Evolutionary conservation across 2,113 vertebrate species (phyloP).

Genomic region (Engystomops pustulosus): DNA sequence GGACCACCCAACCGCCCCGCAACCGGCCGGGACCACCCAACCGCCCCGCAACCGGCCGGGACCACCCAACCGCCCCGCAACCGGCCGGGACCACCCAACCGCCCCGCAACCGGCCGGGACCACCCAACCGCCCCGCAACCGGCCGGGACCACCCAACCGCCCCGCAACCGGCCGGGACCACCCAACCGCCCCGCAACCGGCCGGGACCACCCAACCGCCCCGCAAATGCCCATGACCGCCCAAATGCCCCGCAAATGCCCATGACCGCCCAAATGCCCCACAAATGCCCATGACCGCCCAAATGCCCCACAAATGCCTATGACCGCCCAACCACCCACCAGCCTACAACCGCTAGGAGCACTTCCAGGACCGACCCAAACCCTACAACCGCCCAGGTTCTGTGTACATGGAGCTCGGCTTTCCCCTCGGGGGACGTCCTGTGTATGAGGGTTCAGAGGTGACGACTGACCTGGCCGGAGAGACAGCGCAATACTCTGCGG

Average conservation of each 20-base stretch:
- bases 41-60: too few species aligned
- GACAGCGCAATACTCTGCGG: slow-evolving; percentile 87
- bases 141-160: too few species aligned
- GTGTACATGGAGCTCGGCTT: too few species aligned
- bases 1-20: not conserved
- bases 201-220: too few species aligned
- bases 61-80: too few species aligned
- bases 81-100: too few species aligned
- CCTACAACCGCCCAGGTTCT: too few species aligned
- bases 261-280: not conserved
- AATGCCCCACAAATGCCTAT: not conserved
- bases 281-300: not conserved
- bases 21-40: too few species aligned
- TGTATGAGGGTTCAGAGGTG: rapidly evolving
- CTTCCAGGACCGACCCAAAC: not conserved
- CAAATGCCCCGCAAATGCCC: not conserved
- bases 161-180: too few species aligned
- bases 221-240: not conserved
- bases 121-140: too few species aligned
- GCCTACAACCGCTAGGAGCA: not conserved
- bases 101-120: too few species aligned
- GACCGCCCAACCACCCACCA: not conserved
- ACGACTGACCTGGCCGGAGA: slow-evolving; percentile 85
- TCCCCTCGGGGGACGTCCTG: not conserved
- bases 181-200: too few species aligned